A percentile compares a stretch with the other conserved stretches of the same genome.
phyloP scores from a whole-genome alignment of 1,140 invertebrate species.

The Sesamia nonagrioides region DNA sequence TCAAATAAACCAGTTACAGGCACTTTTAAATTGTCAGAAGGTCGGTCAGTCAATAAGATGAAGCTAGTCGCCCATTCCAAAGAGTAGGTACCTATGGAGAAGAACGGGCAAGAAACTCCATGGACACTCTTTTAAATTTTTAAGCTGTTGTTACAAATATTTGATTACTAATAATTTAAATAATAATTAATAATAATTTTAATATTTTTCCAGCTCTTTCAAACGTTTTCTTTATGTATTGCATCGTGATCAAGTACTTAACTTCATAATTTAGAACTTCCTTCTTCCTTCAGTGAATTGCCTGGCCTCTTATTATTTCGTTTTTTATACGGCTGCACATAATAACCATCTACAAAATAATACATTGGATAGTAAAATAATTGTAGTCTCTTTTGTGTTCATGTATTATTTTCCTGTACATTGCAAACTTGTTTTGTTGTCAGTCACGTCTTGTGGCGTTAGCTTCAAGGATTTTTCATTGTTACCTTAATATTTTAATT shows the following conservation, averaged over 20 bases:
- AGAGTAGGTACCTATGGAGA: too few relatives aligned
- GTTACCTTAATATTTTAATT: constrained; percentile 1
- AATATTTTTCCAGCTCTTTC: not conserved
- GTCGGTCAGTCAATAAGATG: too few relatives aligned
- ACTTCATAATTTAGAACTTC: not conserved
- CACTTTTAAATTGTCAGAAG: too few relatives aligned
- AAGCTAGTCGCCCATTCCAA: too few relatives aligned
- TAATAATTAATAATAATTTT: too few relatives aligned
- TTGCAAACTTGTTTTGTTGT: constrained; percentile 20
- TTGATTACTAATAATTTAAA: too few relatives aligned
- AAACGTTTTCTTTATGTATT: not conserved
- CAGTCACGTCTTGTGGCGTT: constrained; percentile 19
- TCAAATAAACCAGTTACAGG: too few relatives aligned
- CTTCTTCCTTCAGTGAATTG: not conserved
- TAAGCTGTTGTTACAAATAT: too few relatives aligned
- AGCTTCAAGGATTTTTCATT: constrained; percentile 22
- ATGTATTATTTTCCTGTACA: constrained; percentile 25
- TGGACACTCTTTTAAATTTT: too few relatives aligned
- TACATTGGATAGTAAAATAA: constrained; percentile 22
- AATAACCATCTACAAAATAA: constrained; percentile 12
- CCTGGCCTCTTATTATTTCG: not conserved
- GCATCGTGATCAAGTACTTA: not conserved
- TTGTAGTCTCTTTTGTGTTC: constrained; percentile 33
- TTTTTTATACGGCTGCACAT: not conserved
- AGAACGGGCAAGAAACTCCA: too few relatives aligned